Evolutionary conservation across 35 echinoderm and acorn worm species (phyloP).

Genomic region (Chiridota heheva): DNA sequence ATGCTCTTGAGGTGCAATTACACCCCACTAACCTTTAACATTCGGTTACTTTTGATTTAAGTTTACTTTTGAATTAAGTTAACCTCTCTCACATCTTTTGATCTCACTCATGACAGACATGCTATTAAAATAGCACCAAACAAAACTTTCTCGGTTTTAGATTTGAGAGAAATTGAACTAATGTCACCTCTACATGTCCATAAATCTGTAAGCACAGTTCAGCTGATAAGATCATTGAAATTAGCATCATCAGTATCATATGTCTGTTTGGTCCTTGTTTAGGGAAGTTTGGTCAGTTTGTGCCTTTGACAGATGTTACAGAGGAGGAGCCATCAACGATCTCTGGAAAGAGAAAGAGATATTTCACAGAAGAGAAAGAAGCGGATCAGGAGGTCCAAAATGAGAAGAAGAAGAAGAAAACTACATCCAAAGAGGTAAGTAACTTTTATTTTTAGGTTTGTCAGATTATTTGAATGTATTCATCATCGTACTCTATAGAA

Average conservation of each 20-base stretch:
- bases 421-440: constrained; percentile 68
- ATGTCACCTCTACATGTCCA: too few species aligned
- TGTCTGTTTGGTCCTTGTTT: background rate
- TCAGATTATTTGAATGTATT: background rate
- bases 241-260: too few species aligned
- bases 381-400: background rate
- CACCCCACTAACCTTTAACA: too few species aligned
- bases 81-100: too few species aligned
- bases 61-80: too few species aligned
- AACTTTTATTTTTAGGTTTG: background rate
- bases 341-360: constrained; percentile 50
- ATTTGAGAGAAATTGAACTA: too few species aligned
- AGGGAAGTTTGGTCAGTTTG: constrained; percentile 44
- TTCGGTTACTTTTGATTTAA: too few species aligned
- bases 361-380: constrained; percentile 49
- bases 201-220: background rate
- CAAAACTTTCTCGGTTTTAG: too few species aligned
- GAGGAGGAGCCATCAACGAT: constrained; percentile 12
- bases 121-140: too few species aligned
- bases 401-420: constrained; percentile 38
- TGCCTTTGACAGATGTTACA: constrained; percentile 18
- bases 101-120: too few species aligned
- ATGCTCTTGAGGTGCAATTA: too few species aligned
- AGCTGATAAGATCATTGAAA: background rate
- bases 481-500: background rate